Evolutionary conservation across 2,797 vertebrate genomes (phyloP), one percentile per base, ranked within the genome.

Genomic region (Tokudaia tokunoshimensis): DNA sequence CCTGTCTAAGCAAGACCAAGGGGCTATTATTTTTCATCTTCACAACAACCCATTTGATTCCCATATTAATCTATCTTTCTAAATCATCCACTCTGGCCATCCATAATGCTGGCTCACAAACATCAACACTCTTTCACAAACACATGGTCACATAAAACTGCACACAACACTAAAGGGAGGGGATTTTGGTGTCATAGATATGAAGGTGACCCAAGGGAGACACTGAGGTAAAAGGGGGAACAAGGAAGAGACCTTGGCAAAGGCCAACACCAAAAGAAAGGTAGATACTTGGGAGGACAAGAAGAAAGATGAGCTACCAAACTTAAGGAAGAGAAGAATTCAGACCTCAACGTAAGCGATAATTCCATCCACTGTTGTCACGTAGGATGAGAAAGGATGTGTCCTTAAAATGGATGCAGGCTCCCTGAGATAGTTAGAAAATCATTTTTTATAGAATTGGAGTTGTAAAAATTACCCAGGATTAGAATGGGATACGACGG

Each of bases 1-100:
- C 84, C 34, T 31, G 44, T 37, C 47, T 20, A 93, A 94, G 94
- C 17, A 3, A 34, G 52, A 94, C 89, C 74, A 91, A 91, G 90
- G 55, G 44, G 7, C 37, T 61, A 44, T 37, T 82, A 31, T 75
- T 80, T 89, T 57, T 37, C n/a, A 29, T 47, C 50, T 72, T 91
- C 37, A 24, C n/a, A 85, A 63, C 19, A 70, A 75, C 11, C 75
- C 67, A 17, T 47, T 95, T 72, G 75, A 75, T 65, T 92, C 57
- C 31, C 1, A 0, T 41, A 44, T 82, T 44, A n/a, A 34, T 91
- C 34, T 24, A 10, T 75, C 22, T 95, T 97, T 81, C 65, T 65
- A 34, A 76, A 89, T 52, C 41, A 41, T 9, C 17, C 41, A 10
- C 3, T 11, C 6, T 20, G 10, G 12, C 3, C 8, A 29, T 63